A percentile compares a stretch with the other conserved stretches of the same genome.
phyloP scores from a whole-genome alignment of 1,140 invertebrate genomes.

The Hylyphantes graminicola region DNA sequence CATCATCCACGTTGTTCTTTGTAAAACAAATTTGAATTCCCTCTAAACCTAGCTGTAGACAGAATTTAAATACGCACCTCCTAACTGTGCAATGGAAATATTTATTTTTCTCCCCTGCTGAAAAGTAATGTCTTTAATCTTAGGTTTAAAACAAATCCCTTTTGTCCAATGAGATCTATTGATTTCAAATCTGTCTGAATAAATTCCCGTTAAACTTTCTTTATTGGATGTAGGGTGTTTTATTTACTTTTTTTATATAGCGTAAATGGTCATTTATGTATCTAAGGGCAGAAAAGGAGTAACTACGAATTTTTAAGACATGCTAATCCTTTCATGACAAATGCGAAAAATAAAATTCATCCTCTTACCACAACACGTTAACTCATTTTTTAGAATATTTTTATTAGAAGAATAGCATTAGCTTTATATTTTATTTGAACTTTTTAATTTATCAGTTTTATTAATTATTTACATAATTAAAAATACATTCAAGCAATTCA shows the following conservation, averaged over 20 bases:
- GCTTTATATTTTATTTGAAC: too few relatives aligned
- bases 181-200: slow-evolving; percentile 53
- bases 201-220: slow-evolving; percentile 38
- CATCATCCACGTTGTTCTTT: background rate
- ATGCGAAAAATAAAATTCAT: too few relatives aligned
- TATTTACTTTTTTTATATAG: background rate
- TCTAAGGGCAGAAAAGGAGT: background rate
- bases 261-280: slow-evolving; percentile 4
- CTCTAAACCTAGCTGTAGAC: background rate
- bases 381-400: too few relatives aligned
- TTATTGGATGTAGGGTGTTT: background rate
- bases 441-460: too few relatives aligned
- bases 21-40: background rate
- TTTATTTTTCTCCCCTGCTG: slow-evolving; percentile 11
- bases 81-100: too few relatives aligned
- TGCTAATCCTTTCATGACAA: too few relatives aligned
- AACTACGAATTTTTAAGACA: too few relatives aligned
- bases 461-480: too few relatives aligned
- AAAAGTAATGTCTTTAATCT: slow-evolving; percentile 49
- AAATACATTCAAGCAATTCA: too few relatives aligned
- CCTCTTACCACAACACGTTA: too few relatives aligned
- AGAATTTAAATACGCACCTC: slow-evolving; percentile 5
- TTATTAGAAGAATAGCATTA: too few relatives aligned
- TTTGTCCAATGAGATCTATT: slow-evolving; percentile 37
- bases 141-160: slow-evolving; percentile 42